Evolutionary conservation across 2,888 invertebrate genomes (phyloP).

Genomic region (Plemyria rubiginata): DNA sequence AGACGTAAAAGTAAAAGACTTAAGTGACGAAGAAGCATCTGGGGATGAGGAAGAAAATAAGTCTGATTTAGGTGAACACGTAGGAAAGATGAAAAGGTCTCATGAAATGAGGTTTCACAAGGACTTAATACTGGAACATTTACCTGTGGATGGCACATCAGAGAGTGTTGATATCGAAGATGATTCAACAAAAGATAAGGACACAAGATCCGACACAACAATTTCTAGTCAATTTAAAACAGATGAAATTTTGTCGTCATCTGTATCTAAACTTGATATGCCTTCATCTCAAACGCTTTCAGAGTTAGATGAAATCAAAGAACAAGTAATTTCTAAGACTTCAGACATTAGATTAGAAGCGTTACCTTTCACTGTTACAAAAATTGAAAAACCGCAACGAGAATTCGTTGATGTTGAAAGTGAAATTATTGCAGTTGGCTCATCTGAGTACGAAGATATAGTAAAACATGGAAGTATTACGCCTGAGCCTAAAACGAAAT

Average conservation of each 20-base stretch:
- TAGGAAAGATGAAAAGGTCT: slow-evolving; percentile 93
- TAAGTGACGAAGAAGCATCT: slow-evolving; percentile 81
- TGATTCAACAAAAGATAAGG: slow-evolving; percentile 71
- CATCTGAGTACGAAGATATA: slow-evolving; percentile 76
- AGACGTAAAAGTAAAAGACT: slow-evolving; percentile 70
- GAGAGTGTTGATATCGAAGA: slow-evolving; percentile 77
- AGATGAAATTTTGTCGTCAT: slow-evolving; percentile 74
- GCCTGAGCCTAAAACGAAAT: slow-evolving; percentile 63
- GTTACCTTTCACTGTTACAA: slow-evolving; percentile 70
- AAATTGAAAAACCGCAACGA: slow-evolving; percentile 69
- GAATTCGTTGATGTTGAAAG: slow-evolving; percentile 79
- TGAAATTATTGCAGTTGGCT: slow-evolving; percentile 78
- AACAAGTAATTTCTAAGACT: slow-evolving; percentile 56
- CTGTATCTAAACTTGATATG: slow-evolving; percentile 76
- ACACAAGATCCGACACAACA: slow-evolving; percentile 71
- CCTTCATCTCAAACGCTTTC: slow-evolving; percentile 66
- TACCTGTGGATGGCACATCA: slow-evolving; percentile 68
- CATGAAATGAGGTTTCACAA: slow-evolving; percentile 95
- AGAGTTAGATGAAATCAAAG: slow-evolving; percentile 61
- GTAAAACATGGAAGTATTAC: slow-evolving; percentile 66
- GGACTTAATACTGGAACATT: slow-evolving; percentile 80
- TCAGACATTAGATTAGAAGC: slow-evolving; percentile 57
- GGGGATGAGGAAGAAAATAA: slow-evolving; percentile 84
- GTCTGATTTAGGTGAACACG: slow-evolving; percentile 80
- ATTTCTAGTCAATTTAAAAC: slow-evolving; percentile 79